These are phyloP conservation scores for Anolis carolinensis DNA, from an alignment of 2,113 vertebrate species.

Conservation along the genomic window DNA sequence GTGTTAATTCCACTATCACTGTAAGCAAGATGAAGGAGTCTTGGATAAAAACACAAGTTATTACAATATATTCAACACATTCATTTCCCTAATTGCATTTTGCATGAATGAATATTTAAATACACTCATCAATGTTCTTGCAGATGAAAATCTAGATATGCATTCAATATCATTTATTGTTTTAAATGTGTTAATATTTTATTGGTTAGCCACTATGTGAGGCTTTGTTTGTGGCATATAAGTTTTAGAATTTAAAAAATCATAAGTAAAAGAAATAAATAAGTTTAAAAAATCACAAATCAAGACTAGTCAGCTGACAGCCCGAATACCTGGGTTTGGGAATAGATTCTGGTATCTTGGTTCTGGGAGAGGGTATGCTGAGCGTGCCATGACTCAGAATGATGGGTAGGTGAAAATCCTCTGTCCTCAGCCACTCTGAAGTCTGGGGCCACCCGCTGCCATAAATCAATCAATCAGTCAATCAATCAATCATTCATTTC, in stretches of 20 bases:
- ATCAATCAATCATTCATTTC: slow-evolving; percentile 70
- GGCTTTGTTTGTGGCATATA: slow-evolving; percentile 23
- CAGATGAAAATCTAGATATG: slow-evolving; percentile 50
- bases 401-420: slow-evolving; percentile 76
- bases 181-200: slow-evolving; percentile 21
- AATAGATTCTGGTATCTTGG: slow-evolving; percentile 76
- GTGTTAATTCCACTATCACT: background rate
- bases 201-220: slow-evolving; percentile 3
- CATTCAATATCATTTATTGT: slow-evolving; percentile 52
- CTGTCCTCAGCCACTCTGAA: slow-evolving; percentile 77
- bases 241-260: slow-evolving; percentile 24
- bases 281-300: slow-evolving; percentile 52
- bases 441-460: slow-evolving; percentile 76
- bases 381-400: slow-evolving; percentile 74
- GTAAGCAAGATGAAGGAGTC: background rate
- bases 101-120: slow-evolving; percentile 16
- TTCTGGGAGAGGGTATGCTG: slow-evolving; percentile 74
- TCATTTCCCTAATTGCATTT: background rate
- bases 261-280: background rate
- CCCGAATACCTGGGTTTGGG: slow-evolving; percentile 78
- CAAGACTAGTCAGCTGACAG: slow-evolving; percentile 69
- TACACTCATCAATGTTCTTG: background rate
- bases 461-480: slow-evolving; percentile 78
- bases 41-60: background rate
- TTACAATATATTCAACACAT: slow-evolving; percentile 2